These are phyloP conservation scores for Leptobrachium leishanense DNA, from an alignment of 2,113 vertebrate species.

Conservation along the genomic window DNA sequence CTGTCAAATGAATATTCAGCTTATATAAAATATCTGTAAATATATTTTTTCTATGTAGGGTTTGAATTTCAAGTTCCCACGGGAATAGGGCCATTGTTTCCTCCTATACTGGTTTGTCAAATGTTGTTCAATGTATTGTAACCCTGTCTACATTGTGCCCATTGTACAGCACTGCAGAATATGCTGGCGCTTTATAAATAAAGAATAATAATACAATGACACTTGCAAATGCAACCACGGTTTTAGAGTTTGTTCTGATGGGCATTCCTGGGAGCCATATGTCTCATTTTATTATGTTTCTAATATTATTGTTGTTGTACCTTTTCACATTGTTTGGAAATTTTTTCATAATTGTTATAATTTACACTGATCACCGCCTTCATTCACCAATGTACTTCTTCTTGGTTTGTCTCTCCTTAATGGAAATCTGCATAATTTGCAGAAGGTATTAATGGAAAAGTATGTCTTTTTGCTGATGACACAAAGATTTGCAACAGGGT, in stretches of 20 bases:
- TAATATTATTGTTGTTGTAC: neutral
- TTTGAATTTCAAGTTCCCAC: neutral
- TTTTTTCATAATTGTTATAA: conserved; percentile 9
- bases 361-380: conserved; percentile 13
- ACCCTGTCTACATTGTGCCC: too few relatives aligned
- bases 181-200: too few relatives aligned
- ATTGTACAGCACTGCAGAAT: too few relatives aligned
- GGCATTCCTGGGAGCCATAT: neutral
- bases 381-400: conserved; percentile 36
- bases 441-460: too few relatives aligned
- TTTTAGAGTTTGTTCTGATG: neutral
- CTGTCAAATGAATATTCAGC: too few relatives aligned
- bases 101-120: too few relatives aligned
- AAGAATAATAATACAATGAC: neutral
- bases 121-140: too few relatives aligned
- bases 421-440: neutral
- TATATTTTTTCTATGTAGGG: neutral
- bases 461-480: too few relatives aligned
- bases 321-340: conserved; percentile 24
- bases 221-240: conserved; percentile 3
- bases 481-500: too few relatives aligned
- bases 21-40: too few relatives aligned
- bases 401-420: conserved; percentile 13
- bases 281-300: neutral
- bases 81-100: too few relatives aligned